These are phyloP conservation scores for Druon quercuslanigerum DNA, from an alignment of 1,140 invertebrate species.

Conservation along the genomic window DNA sequence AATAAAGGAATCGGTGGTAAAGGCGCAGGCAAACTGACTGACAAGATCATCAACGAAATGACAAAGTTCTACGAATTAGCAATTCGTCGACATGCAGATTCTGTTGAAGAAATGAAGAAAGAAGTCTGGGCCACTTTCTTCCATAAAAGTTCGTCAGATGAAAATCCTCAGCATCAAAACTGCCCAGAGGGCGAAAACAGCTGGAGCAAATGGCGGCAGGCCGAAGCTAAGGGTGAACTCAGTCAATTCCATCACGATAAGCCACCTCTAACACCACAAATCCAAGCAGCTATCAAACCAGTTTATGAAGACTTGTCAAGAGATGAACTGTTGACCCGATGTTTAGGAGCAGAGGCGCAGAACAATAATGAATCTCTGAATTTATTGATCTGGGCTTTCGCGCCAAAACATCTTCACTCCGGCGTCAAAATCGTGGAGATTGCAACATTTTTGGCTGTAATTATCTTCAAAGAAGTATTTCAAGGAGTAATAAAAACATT, in stretches of 20 bases:
- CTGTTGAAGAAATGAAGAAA: slow-evolving; percentile 28
- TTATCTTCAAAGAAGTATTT: slow-evolving; percentile 43
- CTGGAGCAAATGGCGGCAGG: slow-evolving; percentile 55
- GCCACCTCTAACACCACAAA: slow-evolving; percentile 36
- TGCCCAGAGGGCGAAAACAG: slow-evolving; percentile 40
- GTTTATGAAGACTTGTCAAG: slow-evolving; percentile 47
- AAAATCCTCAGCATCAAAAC: slow-evolving; percentile 33
- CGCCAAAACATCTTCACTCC: slow-evolving; percentile 19
- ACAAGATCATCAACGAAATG: slow-evolving; percentile 26
- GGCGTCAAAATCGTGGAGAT: slow-evolving; percentile 21
- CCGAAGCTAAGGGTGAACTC: slow-evolving; percentile 27
- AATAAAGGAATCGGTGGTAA: slow-evolving; percentile 22
- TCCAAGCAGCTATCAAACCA: slow-evolving; percentile 39
- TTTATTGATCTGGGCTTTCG: slow-evolving; percentile 26
- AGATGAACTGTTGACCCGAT: slow-evolving; percentile 43
- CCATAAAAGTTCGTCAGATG: slow-evolving; percentile 21
- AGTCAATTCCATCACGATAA: slow-evolving; percentile 25
- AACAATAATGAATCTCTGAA: slow-evolving; percentile 37
- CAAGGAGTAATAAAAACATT: slow-evolving; percentile 35
- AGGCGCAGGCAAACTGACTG: slow-evolving; percentile 27
- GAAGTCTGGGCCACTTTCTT: slow-evolving; percentile 33
- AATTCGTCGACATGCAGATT: slow-evolving; percentile 30
- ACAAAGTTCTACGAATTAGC: slow-evolving; percentile 27
- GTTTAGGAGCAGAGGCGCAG: slow-evolving; percentile 41
- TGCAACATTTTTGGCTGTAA: slow-evolving; percentile 32